These are phyloP conservation scores for Cyaniris semiargus DNA, from an alignment of 2,888 invertebrate genomes.

Conservation along the genomic window DNA sequence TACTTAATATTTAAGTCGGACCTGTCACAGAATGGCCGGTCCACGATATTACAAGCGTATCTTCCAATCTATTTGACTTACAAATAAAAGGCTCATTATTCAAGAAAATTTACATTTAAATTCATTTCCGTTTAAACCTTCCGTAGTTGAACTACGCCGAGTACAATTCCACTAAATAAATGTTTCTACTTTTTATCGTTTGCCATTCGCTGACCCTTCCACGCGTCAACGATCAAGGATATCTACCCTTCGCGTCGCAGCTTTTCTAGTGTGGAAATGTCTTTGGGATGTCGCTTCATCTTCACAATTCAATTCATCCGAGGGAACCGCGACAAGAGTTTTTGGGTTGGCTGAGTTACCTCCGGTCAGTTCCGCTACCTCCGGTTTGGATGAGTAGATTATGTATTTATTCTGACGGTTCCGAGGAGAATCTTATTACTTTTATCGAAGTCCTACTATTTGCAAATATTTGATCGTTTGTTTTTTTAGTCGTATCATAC, in stretches of 20 bases:
- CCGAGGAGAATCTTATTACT: not conserved
- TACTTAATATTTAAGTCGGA: constrained; percentile 24
- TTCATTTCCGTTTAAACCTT: constrained; percentile 6
- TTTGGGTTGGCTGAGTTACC: constrained; percentile 51
- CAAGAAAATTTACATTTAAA: constrained; percentile 22
- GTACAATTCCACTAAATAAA: constrained; percentile 44
- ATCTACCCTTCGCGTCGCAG: constrained; percentile 44
- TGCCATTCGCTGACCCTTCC: constrained; percentile 48
- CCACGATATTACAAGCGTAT: not conserved
- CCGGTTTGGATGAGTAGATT: constrained; percentile 15
- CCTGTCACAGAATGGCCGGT: constrained; percentile 22
- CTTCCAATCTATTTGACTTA: constrained; percentile 12
- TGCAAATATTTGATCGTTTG: not conserved
- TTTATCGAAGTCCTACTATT: not conserved
- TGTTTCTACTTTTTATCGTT: constrained; percentile 51
- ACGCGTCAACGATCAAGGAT: constrained; percentile 55
- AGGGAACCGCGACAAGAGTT: constrained; percentile 52
- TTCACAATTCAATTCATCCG: constrained; percentile 57
- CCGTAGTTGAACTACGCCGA: not conserved
- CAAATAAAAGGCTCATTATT: not conserved
- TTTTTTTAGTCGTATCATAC: no score
- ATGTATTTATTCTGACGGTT: constrained; percentile 19
- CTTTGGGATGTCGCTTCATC: constrained; percentile 49
- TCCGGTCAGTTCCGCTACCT: constrained; percentile 38
- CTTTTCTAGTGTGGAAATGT: constrained; percentile 45